Conservation (phyloP, 2,797 vertebrate species). For the Gymnodraco acuticeps region DNA sequence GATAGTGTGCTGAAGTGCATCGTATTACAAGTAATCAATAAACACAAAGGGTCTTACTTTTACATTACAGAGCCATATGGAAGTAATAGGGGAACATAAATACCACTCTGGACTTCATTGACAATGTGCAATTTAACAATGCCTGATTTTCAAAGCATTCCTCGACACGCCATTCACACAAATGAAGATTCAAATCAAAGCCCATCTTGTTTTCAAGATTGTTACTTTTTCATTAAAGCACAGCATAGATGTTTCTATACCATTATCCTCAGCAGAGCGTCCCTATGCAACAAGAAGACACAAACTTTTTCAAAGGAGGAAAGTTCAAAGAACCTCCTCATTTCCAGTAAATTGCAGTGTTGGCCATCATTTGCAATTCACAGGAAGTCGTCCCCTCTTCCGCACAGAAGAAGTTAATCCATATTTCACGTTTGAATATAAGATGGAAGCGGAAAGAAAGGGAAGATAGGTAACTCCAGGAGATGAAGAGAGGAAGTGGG, state of each 20-base stretch:
- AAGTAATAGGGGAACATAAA: constrained; percentile 24
- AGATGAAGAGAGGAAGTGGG: constrained; percentile 62
- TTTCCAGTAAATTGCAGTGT: constrained; percentile 78
- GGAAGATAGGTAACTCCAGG: constrained; percentile 78
- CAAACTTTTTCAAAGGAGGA: constrained; percentile 68
- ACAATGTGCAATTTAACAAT: constrained; percentile 16
- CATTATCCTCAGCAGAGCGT: constrained; percentile 41
- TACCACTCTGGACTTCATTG: constrained; percentile 15
- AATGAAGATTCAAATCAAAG: constrained; percentile 61
- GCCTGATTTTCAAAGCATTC: constrained; percentile 34
- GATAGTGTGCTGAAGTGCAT: not conserved
- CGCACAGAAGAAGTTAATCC: constrained; percentile 82
- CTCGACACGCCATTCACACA: constrained; percentile 31
- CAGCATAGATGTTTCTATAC: constrained; percentile 21
- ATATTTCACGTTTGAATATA: constrained; percentile 82
- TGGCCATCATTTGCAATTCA: constrained; percentile 82
- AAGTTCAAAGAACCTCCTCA: constrained; percentile 79
- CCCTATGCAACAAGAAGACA: constrained; percentile 50
- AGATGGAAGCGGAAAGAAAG: constrained; percentile 68
- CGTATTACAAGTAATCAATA: constrained; percentile 1
- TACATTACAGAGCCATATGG: constrained; percentile 21
- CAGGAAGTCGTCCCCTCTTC: constrained; percentile 75
- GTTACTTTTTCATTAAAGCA: constrained; percentile 53
- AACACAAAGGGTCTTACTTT: constrained; percentile 12
- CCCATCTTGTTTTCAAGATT: constrained; percentile 44